These are phyloP conservation scores for Tinamus guttatus DNA, from an alignment of 2,113 vertebrate species.

Conservation along the genomic window DNA sequence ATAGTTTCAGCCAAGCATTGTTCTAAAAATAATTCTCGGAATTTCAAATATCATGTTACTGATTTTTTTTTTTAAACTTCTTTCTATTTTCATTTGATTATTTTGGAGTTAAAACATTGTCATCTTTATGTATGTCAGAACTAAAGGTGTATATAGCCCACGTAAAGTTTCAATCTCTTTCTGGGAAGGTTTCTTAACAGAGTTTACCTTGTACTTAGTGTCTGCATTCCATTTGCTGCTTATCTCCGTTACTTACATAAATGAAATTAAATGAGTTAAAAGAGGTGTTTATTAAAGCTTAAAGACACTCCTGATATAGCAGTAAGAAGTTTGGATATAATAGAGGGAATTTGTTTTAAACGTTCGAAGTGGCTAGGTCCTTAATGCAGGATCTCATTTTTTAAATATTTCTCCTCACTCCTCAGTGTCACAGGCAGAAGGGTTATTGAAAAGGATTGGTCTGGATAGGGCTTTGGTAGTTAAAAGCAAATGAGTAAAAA, in stretches of 20 bases:
- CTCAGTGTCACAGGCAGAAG: background rate
- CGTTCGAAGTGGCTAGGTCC: background rate
- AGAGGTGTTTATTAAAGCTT: slow-evolving; percentile 9
- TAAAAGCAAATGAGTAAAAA: background rate
- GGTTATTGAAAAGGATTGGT: background rate
- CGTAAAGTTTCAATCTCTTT: background rate
- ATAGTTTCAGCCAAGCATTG: slow-evolving; percentile 1
- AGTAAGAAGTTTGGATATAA: background rate
- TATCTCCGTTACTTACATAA: background rate
- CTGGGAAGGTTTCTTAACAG: background rate
- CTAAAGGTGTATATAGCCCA: background rate
- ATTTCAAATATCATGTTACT: background rate
- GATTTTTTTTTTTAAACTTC: background rate
- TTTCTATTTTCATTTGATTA: slow-evolving; percentile 1
- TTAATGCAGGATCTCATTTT: background rate
- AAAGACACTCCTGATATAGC: background rate
- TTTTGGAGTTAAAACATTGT: slow-evolving; percentile 1
- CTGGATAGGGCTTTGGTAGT: background rate
- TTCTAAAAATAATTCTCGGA: background rate
- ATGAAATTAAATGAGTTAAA: background rate
- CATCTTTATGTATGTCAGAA: background rate
- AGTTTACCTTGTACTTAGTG: background rate
- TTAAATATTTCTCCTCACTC: background rate
- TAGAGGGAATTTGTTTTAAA: slow-evolving; percentile 13
- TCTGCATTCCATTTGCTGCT: background rate